A percentile compares a stretch with the other conserved stretches of the same genome.
phyloP scores from a whole-genome alignment of 2,113 vertebrate species.

The Atherinomorus stipes region DNA sequence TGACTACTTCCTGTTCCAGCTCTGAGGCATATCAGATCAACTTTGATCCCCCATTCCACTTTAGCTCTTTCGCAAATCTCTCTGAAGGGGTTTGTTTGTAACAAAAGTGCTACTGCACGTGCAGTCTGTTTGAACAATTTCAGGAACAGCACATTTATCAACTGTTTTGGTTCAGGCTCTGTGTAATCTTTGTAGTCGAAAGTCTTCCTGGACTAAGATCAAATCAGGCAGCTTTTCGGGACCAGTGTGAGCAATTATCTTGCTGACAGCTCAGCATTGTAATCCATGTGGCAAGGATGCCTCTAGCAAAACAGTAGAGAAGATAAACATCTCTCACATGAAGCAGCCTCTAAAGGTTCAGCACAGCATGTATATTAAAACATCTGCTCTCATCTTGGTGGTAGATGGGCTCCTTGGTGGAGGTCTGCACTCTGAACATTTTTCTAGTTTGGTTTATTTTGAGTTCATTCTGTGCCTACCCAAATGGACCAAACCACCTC shows the following conservation, averaged over 20 bases:
- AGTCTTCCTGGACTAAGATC: background rate
- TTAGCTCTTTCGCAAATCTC: too few relatives aligned
- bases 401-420: too few relatives aligned
- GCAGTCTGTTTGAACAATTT: background rate
- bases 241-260: background rate
- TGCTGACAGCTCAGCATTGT: background rate
- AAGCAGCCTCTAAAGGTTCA: background rate
- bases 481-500: background rate
- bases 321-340: constrained; percentile 5
- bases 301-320: background rate
- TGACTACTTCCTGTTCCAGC: too few relatives aligned
- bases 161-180: background rate
- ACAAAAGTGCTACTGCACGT: background rate
- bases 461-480: background rate
- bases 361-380: background rate
- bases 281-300: background rate
- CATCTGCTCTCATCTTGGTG: background rate
- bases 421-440: too few relatives aligned
- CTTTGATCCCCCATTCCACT: too few relatives aligned
- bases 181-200: background rate
- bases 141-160: background rate
- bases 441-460: constrained; percentile 1
- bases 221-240: background rate
- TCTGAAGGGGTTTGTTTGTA: background rate
- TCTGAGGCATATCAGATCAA: too few relatives aligned